Evolutionary conservation across 2,797 vertebrate species (phyloP), one percentile per base, ranked within the genome.

Genomic region (Lacerta viridis): DNA sequence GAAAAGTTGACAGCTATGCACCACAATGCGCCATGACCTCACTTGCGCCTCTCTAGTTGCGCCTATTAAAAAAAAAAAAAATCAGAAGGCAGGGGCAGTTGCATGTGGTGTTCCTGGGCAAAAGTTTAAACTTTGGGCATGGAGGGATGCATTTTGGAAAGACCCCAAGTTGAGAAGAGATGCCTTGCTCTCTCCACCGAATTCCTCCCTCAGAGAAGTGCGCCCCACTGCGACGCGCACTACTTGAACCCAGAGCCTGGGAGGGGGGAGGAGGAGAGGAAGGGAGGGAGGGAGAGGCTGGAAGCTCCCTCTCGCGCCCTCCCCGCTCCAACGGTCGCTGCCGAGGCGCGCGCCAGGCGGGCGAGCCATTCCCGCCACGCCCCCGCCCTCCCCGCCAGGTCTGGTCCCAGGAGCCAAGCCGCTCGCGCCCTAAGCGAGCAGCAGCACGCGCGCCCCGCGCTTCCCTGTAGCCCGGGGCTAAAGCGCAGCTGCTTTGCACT

Each of bases 301-400:
- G 25, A 8, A 41, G 20, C 68, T 76, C 17, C 50, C 55, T 25
- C 71, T 4, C 11, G 33, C 72, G 59, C 78, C 17, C 74, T n/a
- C 13, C 79, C 43, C 0, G 1, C 88, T 81, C 90, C 92, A 93
- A 93, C 94, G 90, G 93, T 78, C 83, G 90, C 92, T 27, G 88
- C 90, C 18, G 72, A 50, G 84, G 89, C 94, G 87, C 93, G 92
- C 91, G 86, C 92, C 93, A 27, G 2, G 39, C 61, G 82, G 64
- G 66, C 15, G 50, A 23, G 64, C 46, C 75, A 0, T 46, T 80
- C 86, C 84, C 83, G 72, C 91, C 90, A 75, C 88, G 88, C 92
- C 92, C 91, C 93, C 94, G 83, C 84, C 91, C 89, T 88, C 85
- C 89, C 91, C 72, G 85, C 91, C 90, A 88, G 85, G 72, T 66